phyloP scores from a whole-genome alignment of 2,888 invertebrate genomes.

The Helicoverpa assulta region DNA sequence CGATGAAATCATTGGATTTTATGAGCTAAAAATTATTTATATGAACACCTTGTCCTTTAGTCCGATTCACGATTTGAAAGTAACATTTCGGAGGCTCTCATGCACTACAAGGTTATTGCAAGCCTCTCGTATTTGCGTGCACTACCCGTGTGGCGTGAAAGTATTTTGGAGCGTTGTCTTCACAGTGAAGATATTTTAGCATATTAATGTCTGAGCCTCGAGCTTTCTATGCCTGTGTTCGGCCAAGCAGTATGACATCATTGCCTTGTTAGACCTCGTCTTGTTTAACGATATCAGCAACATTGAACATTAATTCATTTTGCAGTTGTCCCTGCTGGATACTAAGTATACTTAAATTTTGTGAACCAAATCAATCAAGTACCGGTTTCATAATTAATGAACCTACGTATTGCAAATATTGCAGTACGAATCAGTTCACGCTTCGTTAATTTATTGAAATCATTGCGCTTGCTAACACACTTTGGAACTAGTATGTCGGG shows the following conservation, averaged over 20 bases:
- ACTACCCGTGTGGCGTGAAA: slow-evolving; percentile 86
- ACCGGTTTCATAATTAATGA: slow-evolving; percentile 69
- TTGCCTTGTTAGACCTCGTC: slow-evolving; percentile 62
- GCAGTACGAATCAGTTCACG: slow-evolving; percentile 69
- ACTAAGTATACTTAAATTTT: slow-evolving; percentile 48
- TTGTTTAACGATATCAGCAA: slow-evolving; percentile 55
- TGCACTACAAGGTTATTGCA: slow-evolving; percentile 80
- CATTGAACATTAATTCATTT: slow-evolving; percentile 35
- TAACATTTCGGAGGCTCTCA: slow-evolving; percentile 75
- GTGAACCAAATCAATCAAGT: slow-evolving; percentile 66
- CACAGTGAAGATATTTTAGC: slow-evolving; percentile 84
- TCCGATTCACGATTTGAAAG: slow-evolving; percentile 70
- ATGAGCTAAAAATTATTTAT: slow-evolving; percentile 39
- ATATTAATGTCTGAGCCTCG: slow-evolving; percentile 81
- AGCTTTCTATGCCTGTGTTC: slow-evolving; percentile 85
- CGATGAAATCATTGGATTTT: slow-evolving; percentile 26
- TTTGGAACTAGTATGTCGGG: slow-evolving; percentile 64
- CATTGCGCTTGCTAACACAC: slow-evolving; percentile 62
- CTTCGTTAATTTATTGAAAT: slow-evolving; percentile 72
- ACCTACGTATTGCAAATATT: slow-evolving; percentile 62
- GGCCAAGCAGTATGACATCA: slow-evolving; percentile 69
- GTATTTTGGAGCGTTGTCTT: slow-evolving; percentile 86
- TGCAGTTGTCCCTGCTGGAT: slow-evolving; percentile 11
- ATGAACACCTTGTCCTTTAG: slow-evolving; percentile 55
- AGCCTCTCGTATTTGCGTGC: slow-evolving; percentile 81